Conservation (phyloP, 92 coral and sea anemone genomes). For the Actinostola sp. region DNA sequence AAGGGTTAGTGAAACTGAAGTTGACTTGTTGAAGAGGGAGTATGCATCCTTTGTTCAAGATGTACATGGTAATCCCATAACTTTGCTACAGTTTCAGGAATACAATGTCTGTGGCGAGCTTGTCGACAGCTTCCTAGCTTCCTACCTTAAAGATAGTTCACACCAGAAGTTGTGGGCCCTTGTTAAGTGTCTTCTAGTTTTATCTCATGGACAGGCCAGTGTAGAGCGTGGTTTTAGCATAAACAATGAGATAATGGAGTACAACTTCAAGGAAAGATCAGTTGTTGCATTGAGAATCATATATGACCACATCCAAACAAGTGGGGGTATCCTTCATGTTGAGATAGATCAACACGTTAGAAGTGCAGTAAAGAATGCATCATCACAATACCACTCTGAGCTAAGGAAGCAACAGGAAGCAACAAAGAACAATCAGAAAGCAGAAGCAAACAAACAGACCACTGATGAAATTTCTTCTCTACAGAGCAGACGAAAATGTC, state of each 20-base stretch:
- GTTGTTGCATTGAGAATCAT: conserved; percentile 63
- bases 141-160: conserved; percentile 27
- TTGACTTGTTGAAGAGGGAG: conserved; percentile 57
- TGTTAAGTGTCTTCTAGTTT: conserved; percentile 60
- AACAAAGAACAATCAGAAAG: conserved; percentile 33
- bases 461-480: conserved; percentile 59
- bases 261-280: conserved; percentile 67
- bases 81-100: conserved; percentile 40
- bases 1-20: conserved; percentile 50
- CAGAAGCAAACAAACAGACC: conserved; percentile 52
- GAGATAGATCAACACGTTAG: conserved; percentile 61
- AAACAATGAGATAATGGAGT: conserved; percentile 68
- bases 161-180: conserved; percentile 45
- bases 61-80: conserved; percentile 55
- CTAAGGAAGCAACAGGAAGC: conserved; percentile 55
- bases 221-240: conserved; percentile 71
- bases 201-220: conserved; percentile 76
- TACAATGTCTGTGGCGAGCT: conserved; percentile 46
- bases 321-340: conserved; percentile 58
- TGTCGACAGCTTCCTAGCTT: conserved; percentile 48
- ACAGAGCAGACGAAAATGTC: conserved; percentile 40
- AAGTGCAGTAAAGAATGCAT: conserved; percentile 60
- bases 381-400: conserved; percentile 55
- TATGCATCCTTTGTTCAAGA: conserved; percentile 55
- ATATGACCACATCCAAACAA: conserved; percentile 62